A percentile compares a stretch with the other conserved stretches of the same genome.
These are phyloP conservation scores for Polypterus senegalus DNA, from an alignment of 2,113 vertebrate species.

Conservation along the genomic window DNA sequence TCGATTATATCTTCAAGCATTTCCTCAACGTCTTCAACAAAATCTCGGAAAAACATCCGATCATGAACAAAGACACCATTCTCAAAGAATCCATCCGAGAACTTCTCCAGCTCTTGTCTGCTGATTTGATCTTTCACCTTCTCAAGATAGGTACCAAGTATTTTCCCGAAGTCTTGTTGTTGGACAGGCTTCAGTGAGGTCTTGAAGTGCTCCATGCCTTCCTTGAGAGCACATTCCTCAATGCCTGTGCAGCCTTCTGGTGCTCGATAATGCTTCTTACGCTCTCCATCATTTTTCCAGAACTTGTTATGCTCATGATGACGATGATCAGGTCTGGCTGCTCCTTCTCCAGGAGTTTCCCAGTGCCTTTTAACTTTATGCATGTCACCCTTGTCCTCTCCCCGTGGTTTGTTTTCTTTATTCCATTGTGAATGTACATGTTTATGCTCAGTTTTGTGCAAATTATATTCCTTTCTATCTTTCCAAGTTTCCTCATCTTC, in stretches of 20 bases:
- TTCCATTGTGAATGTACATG: no score
- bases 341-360: conserved; percentile 23
- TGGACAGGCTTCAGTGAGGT: conserved; percentile 44
- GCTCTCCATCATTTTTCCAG: conserved; percentile 32
- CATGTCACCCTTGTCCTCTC: not conserved
- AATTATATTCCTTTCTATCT: not conserved
- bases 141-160: conserved; percentile 56
- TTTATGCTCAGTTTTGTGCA: no score
- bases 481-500: conserved; percentile 5
- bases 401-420: conserved; percentile 4
- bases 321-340: not conserved
- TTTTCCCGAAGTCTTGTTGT: conserved; percentile 43
- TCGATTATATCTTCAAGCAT: conserved; percentile 70
- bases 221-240: conserved; percentile 54
- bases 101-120: conserved; percentile 35
- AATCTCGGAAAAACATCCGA: conserved; percentile 63
- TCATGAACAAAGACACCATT: conserved; percentile 63
- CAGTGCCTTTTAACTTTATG: conserved; percentile 23
- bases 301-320: conserved; percentile 28
- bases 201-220: conserved; percentile 43
- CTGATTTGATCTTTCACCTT: conserved; percentile 24
- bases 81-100: conserved; percentile 45
- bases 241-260: conserved; percentile 47
- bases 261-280: conserved; percentile 35
- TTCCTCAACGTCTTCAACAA: conserved; percentile 70